Evolutionary conservation across 2,888 invertebrate species (phyloP).

Genomic region (Charanyca ferruginea): DNA sequence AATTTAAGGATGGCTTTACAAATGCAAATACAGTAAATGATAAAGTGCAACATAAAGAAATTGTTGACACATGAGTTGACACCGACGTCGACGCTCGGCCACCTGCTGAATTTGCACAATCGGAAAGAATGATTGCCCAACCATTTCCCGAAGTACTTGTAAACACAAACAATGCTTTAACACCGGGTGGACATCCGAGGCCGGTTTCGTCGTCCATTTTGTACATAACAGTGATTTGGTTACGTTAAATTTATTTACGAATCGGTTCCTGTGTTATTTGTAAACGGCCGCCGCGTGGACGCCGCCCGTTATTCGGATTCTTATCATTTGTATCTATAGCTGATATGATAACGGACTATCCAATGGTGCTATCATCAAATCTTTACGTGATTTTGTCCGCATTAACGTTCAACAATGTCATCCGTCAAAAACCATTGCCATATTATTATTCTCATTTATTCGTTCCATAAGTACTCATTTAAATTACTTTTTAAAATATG

Average conservation of each 20-base stretch:
- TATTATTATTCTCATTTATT: too few relatives aligned
- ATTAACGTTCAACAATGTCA: slow-evolving; percentile 45
- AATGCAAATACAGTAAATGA: slow-evolving; percentile 75
- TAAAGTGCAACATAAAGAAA: slow-evolving; percentile 76
- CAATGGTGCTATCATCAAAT: slow-evolving; percentile 60
- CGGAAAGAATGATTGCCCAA: slow-evolving; percentile 84
- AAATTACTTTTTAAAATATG: too few relatives aligned
- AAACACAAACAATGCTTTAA: slow-evolving; percentile 82
- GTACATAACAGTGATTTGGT: slow-evolving; percentile 75
- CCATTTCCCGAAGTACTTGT: slow-evolving; percentile 80
- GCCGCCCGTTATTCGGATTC: slow-evolving; percentile 62
- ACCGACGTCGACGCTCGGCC: slow-evolving; percentile 62
- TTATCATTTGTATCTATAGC: slow-evolving; percentile 67
- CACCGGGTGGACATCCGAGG: slow-evolving; percentile 76
- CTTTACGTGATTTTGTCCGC: slow-evolving; percentile 53
- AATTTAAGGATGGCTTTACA: slow-evolving; percentile 73
- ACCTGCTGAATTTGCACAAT: slow-evolving; percentile 81
- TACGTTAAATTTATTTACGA: slow-evolving; percentile 79
- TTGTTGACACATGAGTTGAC: slow-evolving; percentile 73
- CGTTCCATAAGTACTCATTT: too few relatives aligned
- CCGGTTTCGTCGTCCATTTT: slow-evolving; percentile 71
- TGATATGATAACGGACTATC: slow-evolving; percentile 65
- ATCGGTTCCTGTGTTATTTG: slow-evolving; percentile 72
- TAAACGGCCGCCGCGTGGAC: slow-evolving; percentile 64
- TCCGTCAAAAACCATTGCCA: slow-evolving; percentile 21